These are phyloP conservation scores for Tinea trinotella DNA, from an alignment of 2,888 invertebrate species.

Conservation along the genomic window DNA sequence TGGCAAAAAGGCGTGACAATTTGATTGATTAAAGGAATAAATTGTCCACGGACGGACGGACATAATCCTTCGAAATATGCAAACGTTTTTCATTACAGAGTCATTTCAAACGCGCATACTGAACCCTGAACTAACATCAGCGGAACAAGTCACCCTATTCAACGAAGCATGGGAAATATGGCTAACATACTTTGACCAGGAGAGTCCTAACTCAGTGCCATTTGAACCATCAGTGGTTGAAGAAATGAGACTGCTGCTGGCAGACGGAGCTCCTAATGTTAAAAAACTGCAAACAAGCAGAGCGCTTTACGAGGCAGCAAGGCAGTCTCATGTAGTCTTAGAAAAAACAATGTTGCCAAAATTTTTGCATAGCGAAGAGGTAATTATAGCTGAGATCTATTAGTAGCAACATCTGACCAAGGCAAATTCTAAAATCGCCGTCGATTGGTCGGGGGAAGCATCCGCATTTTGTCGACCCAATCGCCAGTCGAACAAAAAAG, in stretches of 20 bases:
- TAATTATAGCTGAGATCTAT: too few species aligned
- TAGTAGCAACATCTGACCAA: too few species aligned
- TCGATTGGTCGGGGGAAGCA: too few species aligned
- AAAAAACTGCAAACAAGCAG: constrained; percentile 79
- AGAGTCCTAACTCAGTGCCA: constrained; percentile 74
- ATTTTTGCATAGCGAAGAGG: constrained; percentile 88
- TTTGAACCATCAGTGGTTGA: constrained; percentile 68
- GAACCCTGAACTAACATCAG: constrained; percentile 79
- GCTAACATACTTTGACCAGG: constrained; percentile 75
- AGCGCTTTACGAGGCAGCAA: constrained; percentile 84
- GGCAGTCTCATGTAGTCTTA: constrained; percentile 80
- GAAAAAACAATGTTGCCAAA: constrained; percentile 82
- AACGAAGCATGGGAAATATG: constrained; percentile 78
- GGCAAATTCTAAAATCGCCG: too few species aligned
- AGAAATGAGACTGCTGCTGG: constrained; percentile 69
- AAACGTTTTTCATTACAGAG: constrained; percentile 62
- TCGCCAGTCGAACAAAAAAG: too few species aligned
- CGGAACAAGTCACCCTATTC: constrained; percentile 75
- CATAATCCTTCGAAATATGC: constrained; percentile 17
- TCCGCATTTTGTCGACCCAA: too few species aligned
- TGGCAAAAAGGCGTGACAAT: too few species aligned
- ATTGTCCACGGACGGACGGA: not conserved
- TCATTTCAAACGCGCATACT: constrained; percentile 85
- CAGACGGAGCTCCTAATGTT: constrained; percentile 70
- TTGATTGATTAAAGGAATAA: too few species aligned